Percentiles rank a stretch among this genome's conserved stretches.
Conservation (phyloP, 2,113 vertebrate species). For the Cyanoderma ruficeps region DNA sequence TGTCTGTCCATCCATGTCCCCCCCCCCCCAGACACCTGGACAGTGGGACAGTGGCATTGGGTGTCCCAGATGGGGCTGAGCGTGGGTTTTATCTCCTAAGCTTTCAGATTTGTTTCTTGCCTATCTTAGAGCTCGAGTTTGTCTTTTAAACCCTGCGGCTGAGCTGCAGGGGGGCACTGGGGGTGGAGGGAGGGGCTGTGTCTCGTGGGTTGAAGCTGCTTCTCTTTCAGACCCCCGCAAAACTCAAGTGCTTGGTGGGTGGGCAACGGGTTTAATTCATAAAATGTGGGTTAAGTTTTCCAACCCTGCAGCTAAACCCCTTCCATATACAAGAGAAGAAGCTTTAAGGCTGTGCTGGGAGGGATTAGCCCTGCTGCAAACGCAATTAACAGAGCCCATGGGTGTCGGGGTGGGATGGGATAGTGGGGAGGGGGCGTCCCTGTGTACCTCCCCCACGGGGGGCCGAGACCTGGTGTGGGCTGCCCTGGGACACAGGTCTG, state of each 20-base stretch:
- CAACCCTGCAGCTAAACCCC: background rate
- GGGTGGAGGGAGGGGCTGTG: accelerated
- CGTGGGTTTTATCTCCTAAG: accelerated
- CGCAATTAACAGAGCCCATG: accelerated
- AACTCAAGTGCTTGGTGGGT: accelerated
- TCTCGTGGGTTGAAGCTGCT: background rate
- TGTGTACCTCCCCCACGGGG: too few species aligned
- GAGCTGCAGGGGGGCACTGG: background rate
- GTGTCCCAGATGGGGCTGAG: background rate
- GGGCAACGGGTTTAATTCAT: accelerated
- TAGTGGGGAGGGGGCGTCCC: background rate
- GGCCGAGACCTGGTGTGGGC: background rate
- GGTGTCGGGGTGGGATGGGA: background rate
- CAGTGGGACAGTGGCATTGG: accelerated
- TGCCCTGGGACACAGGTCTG: constrained; percentile 10
- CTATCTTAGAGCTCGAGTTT: background rate
- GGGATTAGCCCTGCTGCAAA: background rate
- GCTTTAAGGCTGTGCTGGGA: background rate
- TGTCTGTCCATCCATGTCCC: accelerated
- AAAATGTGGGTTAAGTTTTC: background rate
- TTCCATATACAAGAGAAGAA: accelerated
- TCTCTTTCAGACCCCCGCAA: background rate
- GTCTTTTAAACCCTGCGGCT: background rate
- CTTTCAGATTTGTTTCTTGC: background rate
- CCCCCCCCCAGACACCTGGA: accelerated